These are phyloP conservation scores for Oryzias celebensis DNA, from an alignment of 2,113 vertebrate species.

Conservation along the genomic window DNA sequence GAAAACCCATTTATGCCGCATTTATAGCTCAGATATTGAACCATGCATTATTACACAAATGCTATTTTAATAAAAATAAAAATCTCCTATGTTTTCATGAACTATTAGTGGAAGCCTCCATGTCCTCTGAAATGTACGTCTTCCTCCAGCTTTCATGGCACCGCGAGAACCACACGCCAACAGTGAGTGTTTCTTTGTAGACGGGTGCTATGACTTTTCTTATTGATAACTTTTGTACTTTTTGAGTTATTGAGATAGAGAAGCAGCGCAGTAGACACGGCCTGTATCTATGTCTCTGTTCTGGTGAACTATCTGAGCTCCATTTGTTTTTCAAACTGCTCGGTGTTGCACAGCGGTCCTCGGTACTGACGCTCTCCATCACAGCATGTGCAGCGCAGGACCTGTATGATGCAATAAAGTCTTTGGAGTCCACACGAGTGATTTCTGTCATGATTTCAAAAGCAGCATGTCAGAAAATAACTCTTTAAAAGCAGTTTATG, in stretches of 20 bases:
- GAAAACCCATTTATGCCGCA: conserved; percentile 43
- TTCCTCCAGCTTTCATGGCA: conserved; percentile 29
- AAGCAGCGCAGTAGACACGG: conserved; percentile 46
- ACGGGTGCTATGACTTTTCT: conserved; percentile 62
- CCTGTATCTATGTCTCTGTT: conserved; percentile 61
- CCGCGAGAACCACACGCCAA: conserved; percentile 21
- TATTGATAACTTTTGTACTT: conserved; percentile 68
- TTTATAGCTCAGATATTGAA: conserved; percentile 45
- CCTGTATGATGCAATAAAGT: conserved; percentile 53
- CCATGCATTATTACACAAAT: conserved; percentile 35
- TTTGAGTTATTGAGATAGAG: conserved; percentile 57
- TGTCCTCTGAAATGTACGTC: conserved; percentile 33
- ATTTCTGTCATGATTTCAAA: no score
- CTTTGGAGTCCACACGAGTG: conserved; percentile 29
- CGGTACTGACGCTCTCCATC: conserved; percentile 26
- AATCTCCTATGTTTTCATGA: conserved; percentile 45
- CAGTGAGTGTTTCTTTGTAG: conserved; percentile 43
- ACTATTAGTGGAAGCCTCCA: conserved; percentile 24
- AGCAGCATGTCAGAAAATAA: no score
- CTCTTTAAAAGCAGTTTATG: no score
- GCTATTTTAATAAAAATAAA: conserved; percentile 63
- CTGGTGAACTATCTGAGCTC: conserved; percentile 36
- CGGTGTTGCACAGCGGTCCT: conserved; percentile 32
- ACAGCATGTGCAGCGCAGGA: conserved; percentile 39
- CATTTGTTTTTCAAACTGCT: conserved; percentile 38